Base-by-base conservation (phyloP, 1,140 invertebrate species). In the Gerris buenoi region DNA sequence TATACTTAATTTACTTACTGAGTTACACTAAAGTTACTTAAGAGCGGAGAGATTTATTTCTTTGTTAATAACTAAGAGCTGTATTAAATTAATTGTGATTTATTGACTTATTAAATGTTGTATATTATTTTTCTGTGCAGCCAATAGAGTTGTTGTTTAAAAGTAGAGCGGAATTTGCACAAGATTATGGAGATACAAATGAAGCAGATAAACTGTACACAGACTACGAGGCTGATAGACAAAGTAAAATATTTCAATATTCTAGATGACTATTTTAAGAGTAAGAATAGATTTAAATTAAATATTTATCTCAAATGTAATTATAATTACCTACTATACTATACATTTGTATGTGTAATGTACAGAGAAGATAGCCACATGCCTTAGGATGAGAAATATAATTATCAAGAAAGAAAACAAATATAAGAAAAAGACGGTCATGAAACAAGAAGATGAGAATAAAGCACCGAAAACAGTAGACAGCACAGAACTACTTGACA, bases 91-190 rank as follows among this genome's bases (percentile, higher is more conserved):
- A n/a, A n/a, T n/a, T n/a, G n/a, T n/a, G n/a, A n/a, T n/a, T n/a
- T n/a, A n/a, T n/a, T n/a, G n/a, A n/a, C n/a, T n/a, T n/a, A n/a
- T n/a, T n/a, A n/a, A n/a, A n/a, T n/a, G n/a, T n/a, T n/a, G n/a
- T n/a, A n/a, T n/a, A n/a, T n/a, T n/a, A 13, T n/a, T 13, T 5
- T 46, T 46, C 18, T 46, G 71, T 71, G 25, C 68, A 77, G 76
- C 77, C 77, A 27, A 73, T 77, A 60, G 76, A 78, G 59, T 71
- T 78, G n/a, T 70, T 78, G 25, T 73, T 72, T 63, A 72, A 70
- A 70, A 73, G 67, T 60, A 56, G 70, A n/a, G 63, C 65, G 18
- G 73, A 75, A n/a, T 67, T 72, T 61, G 70, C 70, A 65, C 64
- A 68, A 27, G 72, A 74, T 56, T 28, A 71, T 60, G 68, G 68